Base-by-base conservation (phyloP, 2,888 invertebrate genomes). In the Drosophila nr. medialis region DNA sequence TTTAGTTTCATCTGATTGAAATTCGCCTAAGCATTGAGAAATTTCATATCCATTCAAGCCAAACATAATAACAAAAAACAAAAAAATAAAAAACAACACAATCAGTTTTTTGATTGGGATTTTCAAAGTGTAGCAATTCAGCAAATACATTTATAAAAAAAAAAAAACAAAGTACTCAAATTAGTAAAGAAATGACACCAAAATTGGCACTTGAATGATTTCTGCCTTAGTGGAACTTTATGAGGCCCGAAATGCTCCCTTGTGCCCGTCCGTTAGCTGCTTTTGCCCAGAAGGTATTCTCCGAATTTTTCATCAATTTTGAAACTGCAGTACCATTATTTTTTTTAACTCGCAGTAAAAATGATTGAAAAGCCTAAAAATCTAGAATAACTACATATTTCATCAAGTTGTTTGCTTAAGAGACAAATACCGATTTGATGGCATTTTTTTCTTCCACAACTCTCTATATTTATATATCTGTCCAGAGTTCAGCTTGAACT, bases 1-100 rank as follows among this genome's bases (percentile, higher is more conserved):
- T 76, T 75, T 58, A 54, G 45, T 71, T 75, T 63, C 38, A 70
- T 36, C 58, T 51, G 64, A 72, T 72, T 62, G 68, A 67, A 64
- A 72, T 63, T 71, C 64, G 34, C 36, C 53, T 45, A 58, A 30
- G 32, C 56, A 50, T 34, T 67, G 15, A 55, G 29, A 40, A 49
- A 55, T 42, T 53, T 38, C 8, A 32, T 40, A 59, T 59, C 38
- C 69, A 34, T 53, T 27, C 51, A 18, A 34, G 56, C 67, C 34
- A 56, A 56, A 34, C 66, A 34, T 6, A 38, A 13, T 38, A 24
- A 27, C 54, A n/a, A 38, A 38, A 32, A 51, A 15, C 0, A 24
- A 6, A 18, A 27, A 48, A 27, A 10, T 2, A 54, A 27, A 15
- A 15, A 34, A 24, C 2, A 21, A 21, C 8, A 11, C 27, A 36